Conservation (phyloP, 35 echinoderm and acorn worm genomes). For the Eucidaris tribuloides region DNA sequence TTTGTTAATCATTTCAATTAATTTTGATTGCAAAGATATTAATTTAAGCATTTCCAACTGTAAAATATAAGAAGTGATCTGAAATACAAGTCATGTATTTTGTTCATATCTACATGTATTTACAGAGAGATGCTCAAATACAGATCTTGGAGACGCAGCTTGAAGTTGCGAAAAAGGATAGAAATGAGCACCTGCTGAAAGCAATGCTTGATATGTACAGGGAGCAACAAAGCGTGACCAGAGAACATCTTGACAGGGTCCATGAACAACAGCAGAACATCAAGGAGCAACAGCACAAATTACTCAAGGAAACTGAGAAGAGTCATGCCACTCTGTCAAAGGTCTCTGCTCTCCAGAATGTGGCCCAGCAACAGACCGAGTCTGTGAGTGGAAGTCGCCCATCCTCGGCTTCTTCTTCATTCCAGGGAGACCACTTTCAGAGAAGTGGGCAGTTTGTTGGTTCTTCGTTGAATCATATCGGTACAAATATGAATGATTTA, state of each 20-base stretch:
- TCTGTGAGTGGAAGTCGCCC: not conserved
- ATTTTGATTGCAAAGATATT: too few relatives aligned
- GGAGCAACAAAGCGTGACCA: conserved; percentile 54
- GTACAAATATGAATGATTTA: not conserved
- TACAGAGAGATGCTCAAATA: conserved; percentile 72
- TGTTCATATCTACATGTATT: too few relatives aligned
- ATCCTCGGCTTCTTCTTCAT: not conserved
- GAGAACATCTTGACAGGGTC: conserved; percentile 56
- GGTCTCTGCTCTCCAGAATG: not conserved
- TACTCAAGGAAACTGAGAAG: conserved; percentile 13
- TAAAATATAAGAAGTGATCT: too few relatives aligned
- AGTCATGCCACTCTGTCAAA: not conserved
- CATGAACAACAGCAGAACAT: conserved; percentile 45
- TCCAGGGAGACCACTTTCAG: not conserved
- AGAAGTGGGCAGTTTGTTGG: not conserved
- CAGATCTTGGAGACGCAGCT: conserved; percentile 55
- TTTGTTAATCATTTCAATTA: too few relatives aligned
- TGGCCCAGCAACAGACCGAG: not conserved
- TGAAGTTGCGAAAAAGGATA: conserved; percentile 17
- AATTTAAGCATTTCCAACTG: too few relatives aligned
- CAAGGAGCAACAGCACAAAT: conserved; percentile 28
- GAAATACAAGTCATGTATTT: too few relatives aligned
- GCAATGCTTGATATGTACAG: conserved; percentile 46
- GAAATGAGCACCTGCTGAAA: conserved; percentile 42
- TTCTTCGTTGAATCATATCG: not conserved